phyloP scores from a whole-genome alignment of 2,888 invertebrate genomes.

The Lasioglossum oenotherae region DNA sequence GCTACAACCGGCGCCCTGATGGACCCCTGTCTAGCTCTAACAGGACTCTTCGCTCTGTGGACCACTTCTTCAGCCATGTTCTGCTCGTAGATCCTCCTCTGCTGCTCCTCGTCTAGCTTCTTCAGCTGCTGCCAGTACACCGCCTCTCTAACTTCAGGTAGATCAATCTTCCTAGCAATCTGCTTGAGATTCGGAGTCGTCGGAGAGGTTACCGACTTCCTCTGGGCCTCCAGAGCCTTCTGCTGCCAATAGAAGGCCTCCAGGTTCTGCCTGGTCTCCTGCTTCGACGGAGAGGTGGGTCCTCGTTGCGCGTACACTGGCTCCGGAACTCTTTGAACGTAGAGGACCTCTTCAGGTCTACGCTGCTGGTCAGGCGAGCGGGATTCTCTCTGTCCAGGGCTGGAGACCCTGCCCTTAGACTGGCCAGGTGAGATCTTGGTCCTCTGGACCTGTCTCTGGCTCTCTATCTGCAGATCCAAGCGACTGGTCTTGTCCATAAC shows the following conservation, averaged over 20 bases:
- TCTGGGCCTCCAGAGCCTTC: slow-evolving; percentile 78
- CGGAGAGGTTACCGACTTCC: slow-evolving; percentile 67
- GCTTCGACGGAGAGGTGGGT: slow-evolving; percentile 76
- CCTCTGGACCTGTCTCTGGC: not conserved
- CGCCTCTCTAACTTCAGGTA: slow-evolving; percentile 85
- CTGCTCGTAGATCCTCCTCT: slow-evolving; percentile 77
- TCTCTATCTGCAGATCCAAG: not conserved
- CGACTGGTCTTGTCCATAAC: not conserved
- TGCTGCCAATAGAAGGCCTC: slow-evolving; percentile 82
- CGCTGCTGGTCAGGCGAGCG: not conserved
- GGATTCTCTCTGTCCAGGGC: not conserved
- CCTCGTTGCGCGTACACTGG: slow-evolving; percentile 58
- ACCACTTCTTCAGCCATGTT: slow-evolving; percentile 65
- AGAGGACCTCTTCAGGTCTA: slow-evolving; percentile 9
- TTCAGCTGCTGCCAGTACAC: slow-evolving; percentile 90
- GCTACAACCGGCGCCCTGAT: not conserved
- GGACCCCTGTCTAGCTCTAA: not conserved
- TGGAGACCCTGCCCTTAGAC: not conserved
- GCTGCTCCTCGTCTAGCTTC: slow-evolving; percentile 87
- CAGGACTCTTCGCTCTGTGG: not conserved
- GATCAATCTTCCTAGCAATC: slow-evolving; percentile 69
- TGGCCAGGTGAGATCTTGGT: not conserved
- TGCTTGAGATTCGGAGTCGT: slow-evolving; percentile 33
- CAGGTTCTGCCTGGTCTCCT: slow-evolving; percentile 79
- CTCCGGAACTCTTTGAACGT: slow-evolving; percentile 67